phyloP scores from a whole-genome alignment of 2,888 invertebrate genomes.

The Drosophila macrospina region DNA sequence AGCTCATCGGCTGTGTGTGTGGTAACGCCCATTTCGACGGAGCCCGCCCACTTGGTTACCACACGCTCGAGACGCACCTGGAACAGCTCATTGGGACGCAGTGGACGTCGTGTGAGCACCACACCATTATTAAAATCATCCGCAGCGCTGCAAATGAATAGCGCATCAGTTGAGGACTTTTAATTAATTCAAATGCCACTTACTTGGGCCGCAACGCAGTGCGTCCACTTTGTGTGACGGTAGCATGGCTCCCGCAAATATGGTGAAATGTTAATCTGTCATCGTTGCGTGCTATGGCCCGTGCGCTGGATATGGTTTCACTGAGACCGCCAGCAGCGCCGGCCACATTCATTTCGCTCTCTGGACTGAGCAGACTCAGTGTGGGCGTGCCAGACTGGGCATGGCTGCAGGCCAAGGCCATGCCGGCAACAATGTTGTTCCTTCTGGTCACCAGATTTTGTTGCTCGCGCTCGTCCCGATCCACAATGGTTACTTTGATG shows the following conservation, averaged over 20 bases:
- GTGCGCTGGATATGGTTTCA: constrained; percentile 71
- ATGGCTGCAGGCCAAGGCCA: constrained; percentile 48
- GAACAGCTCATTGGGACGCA: constrained; percentile 95
- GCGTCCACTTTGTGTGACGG: constrained; percentile 95
- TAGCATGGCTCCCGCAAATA: constrained; percentile 96
- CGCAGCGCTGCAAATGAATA: constrained; percentile 88
- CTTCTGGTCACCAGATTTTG: constrained; percentile 90
- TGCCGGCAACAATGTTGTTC: constrained; percentile 86
- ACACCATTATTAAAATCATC: constrained; percentile 98
- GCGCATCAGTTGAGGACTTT: too few species aligned
- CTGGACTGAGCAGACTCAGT: constrained; percentile 84
- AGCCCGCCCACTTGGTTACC: constrained; percentile 97
- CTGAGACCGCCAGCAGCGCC: constrained; percentile 71
- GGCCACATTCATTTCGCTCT: constrained; percentile 83
- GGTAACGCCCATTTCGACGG: constrained; percentile 97
- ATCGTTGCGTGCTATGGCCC: constrained; percentile 84
- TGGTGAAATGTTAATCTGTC: constrained; percentile 95
- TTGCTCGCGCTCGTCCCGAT: constrained; percentile 92
- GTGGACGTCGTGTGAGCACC: constrained; percentile 93
- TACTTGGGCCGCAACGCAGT: constrained; percentile 97
- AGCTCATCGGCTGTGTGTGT: constrained; percentile 94
- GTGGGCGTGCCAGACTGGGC: constrained; percentile 76
- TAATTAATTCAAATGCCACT: constrained; percentile 67
- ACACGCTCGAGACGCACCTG: constrained; percentile 96
- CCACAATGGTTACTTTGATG: constrained; percentile 94